Evolutionary conservation across 2,888 invertebrate species (phyloP).

Genomic region (Salticus scenicus): DNA sequence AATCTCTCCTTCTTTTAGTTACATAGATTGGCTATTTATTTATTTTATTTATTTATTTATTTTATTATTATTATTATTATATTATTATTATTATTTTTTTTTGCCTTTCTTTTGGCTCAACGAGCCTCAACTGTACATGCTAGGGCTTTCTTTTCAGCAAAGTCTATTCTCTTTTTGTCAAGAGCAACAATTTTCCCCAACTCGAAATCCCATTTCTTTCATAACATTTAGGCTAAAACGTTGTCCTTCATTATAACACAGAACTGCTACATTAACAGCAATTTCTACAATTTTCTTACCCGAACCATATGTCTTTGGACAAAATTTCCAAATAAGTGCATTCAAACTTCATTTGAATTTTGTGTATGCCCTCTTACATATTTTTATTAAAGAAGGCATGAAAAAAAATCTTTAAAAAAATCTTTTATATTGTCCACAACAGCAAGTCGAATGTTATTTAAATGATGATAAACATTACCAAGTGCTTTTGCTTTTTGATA

Average conservation of each 20-base stretch:
- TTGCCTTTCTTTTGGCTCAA: background rate
- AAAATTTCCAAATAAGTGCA: background rate
- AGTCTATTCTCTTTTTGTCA: background rate
- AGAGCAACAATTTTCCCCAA: background rate
- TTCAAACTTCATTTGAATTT: slow-evolving; percentile 32
- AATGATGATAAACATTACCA: no score
- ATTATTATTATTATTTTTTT: no score
- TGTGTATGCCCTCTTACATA: slow-evolving; percentile 28
- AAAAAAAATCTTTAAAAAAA: background rate
- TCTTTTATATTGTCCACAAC: slow-evolving; percentile 18
- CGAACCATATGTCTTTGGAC: slow-evolving; percentile 25
- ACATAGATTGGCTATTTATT: no score
- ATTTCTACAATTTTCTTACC: slow-evolving; percentile 3
- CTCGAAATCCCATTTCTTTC: background rate
- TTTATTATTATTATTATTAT: no score
- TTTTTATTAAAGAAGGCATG: background rate
- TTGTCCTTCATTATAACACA: slow-evolving; percentile 13
- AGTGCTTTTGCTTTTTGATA: background rate
- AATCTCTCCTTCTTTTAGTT: no score
- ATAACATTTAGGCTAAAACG: background rate
- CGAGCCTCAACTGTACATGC: background rate
- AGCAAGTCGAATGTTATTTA: background rate
- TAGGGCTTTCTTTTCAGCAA: background rate
- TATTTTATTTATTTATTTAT: no score
- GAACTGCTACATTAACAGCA: slow-evolving; percentile 4